Conservation (phyloP, 1,140 invertebrate genomes). For the Dolichoris vasculosae region DNA sequence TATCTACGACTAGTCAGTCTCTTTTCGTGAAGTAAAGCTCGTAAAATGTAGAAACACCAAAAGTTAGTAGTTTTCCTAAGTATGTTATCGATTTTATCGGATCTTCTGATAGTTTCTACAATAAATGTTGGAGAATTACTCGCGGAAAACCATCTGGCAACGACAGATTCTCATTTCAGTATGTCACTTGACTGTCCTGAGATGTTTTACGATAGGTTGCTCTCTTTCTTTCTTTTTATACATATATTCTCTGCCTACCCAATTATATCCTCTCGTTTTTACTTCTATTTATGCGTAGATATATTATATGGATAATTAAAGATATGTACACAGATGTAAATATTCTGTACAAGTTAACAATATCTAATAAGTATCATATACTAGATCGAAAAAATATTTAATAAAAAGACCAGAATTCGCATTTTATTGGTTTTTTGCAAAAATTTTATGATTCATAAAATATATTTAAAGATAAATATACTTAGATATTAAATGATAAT, state of each 20-base stretch:
- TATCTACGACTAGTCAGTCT: neutral
- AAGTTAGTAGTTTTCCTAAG: conserved; percentile 51
- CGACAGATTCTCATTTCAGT: conserved; percentile 71
- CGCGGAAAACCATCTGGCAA: conserved; percentile 68
- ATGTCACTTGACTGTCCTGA: conserved; percentile 50
- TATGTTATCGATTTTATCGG: conserved; percentile 69
- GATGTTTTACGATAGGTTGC: neutral
- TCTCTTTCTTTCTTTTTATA: neutral
- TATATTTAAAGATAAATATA: too few species aligned
- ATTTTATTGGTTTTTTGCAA: too few species aligned
- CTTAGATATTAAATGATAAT: too few species aligned
- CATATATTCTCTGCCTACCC: neutral
- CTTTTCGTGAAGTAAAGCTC: neutral
- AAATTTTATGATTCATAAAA: too few species aligned
- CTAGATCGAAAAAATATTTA: too few species aligned
- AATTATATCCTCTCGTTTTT: neutral
- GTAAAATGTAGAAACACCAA: neutral
- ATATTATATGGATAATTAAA: too few species aligned
- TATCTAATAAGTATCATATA: too few species aligned
- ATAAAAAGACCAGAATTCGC: too few species aligned
- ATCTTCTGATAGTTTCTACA: conserved; percentile 57
- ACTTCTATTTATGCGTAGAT: too few species aligned
- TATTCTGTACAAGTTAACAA: too few species aligned
- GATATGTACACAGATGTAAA: too few species aligned
- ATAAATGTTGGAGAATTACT: conserved; percentile 70